A percentile compares a stretch with the other conserved stretches of the same genome.
Conservation (phyloP, 2,113 vertebrate genomes). For the Tupaia chinensis region DNA sequence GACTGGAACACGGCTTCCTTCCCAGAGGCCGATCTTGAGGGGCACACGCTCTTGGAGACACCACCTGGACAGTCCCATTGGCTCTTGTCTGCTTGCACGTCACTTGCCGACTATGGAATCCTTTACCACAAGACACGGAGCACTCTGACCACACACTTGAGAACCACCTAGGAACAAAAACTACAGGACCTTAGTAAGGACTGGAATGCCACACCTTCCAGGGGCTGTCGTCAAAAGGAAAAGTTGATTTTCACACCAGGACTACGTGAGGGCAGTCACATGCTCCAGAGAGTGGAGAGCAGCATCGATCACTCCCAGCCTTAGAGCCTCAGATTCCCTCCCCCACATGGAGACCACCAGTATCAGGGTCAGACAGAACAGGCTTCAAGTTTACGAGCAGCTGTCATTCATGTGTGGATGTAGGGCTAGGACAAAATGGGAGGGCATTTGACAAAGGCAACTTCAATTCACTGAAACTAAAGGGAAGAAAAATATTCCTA, state of each 20-base stretch:
- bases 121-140: constrained; percentile 89
- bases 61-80: constrained; percentile 62
- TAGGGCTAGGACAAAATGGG: background rate
- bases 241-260: background rate
- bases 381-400: background rate
- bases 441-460: background rate
- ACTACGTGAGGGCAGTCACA: background rate
- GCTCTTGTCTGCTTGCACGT: constrained; percentile 86
- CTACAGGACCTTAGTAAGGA: constrained; percentile 5
- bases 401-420: too few species aligned
- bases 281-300: fast-evolving
- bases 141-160: constrained; percentile 90
- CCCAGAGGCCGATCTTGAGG: constrained; percentile 78
- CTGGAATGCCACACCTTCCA: fast-evolving
- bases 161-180: constrained; percentile 87
- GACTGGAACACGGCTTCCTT: constrained; percentile 84
- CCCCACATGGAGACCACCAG: background rate
- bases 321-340: background rate
- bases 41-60: constrained; percentile 79
- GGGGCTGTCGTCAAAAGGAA: background rate
- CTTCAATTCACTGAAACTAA: background rate
- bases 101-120: constrained; percentile 88
- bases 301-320: background rate
- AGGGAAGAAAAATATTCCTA: background rate
- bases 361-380: fast-evolving